Conservation (phyloP, 2,797 vertebrate genomes). For the Capromys pilorides region DNA sequence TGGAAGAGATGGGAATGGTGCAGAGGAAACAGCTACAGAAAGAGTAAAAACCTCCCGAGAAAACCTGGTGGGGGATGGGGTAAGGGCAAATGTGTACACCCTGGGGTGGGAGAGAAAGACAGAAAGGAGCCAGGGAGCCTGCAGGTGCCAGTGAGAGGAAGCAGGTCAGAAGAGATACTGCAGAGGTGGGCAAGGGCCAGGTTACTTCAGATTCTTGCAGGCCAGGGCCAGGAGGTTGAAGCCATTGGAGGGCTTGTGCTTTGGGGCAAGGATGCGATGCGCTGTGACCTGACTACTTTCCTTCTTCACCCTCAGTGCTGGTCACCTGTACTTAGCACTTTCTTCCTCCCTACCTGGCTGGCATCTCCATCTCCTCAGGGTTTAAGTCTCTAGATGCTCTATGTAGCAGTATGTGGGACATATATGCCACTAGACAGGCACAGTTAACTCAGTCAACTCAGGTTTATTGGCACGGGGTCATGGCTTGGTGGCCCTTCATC, state of each 20-base stretch:
- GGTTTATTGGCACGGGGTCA: not conserved
- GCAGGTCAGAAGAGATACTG: not conserved
- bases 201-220: not conserved
- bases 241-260: not conserved
- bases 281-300: not conserved
- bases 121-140: slow-evolving; percentile 1
- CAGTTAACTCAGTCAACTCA: not conserved
- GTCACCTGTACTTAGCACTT: not conserved
- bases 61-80: not conserved
- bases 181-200: not conserved
- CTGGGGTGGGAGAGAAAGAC: not conserved
- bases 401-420: not conserved
- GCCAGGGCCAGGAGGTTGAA: not conserved
- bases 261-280: not conserved
- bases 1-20: not conserved
- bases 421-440: not conserved
- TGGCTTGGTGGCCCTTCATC: not conserved
- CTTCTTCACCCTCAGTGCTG: not conserved
- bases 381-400: not conserved
- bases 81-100: not conserved
- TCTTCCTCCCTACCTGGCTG: not conserved
- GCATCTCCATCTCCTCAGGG: not conserved
- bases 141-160: not conserved
- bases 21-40: not conserved
- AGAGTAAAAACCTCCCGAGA: not conserved